These are phyloP conservation scores for Apodemus sylvaticus DNA, from an alignment of 2,113 vertebrate genomes.

Conservation along the genomic window DNA sequence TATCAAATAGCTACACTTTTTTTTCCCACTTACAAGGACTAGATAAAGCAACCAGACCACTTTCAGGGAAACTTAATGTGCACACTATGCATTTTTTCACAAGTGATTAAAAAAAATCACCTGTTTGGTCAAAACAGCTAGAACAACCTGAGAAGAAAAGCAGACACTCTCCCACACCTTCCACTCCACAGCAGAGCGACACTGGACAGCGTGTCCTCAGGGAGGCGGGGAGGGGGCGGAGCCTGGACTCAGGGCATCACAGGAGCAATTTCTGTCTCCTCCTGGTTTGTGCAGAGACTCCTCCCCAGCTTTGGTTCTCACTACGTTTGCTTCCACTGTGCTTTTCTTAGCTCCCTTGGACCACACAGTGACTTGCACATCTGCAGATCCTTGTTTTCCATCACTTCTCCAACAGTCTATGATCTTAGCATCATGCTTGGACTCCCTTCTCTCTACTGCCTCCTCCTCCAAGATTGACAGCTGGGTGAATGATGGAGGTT, in stretches of 20 bases:
- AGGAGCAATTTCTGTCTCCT: accelerated
- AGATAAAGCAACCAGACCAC: conserved; percentile 45
- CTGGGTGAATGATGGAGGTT: not conserved
- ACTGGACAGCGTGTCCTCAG: not conserved
- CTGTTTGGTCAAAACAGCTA: conserved; percentile 68
- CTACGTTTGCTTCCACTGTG: accelerated
- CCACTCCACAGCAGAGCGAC: not conserved
- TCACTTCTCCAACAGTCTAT: not conserved
- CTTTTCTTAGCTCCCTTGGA: not conserved
- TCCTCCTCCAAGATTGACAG: not conserved
- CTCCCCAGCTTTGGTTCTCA: accelerated
- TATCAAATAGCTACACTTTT: conserved; percentile 18
- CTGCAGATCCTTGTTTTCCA: not conserved
- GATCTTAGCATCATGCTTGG: not conserved
- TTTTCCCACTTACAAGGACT: conserved; percentile 43
- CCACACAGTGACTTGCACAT: not conserved
- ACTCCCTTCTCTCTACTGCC: not conserved
- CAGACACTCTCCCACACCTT: not conserved
- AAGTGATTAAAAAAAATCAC: conserved; percentile 64
- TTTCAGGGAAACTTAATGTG: conserved; percentile 46
- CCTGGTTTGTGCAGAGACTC: too few species aligned
- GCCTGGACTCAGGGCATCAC: not conserved
- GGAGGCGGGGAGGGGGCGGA: not conserved
- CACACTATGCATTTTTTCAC: conserved; percentile 24
- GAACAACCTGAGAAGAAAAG: conserved; percentile 38